A percentile compares a stretch with the other conserved stretches of the same genome.
These are phyloP conservation scores for Apteryx mantelli DNA, from an alignment of 2,113 vertebrate genomes.

Conservation along the genomic window DNA sequence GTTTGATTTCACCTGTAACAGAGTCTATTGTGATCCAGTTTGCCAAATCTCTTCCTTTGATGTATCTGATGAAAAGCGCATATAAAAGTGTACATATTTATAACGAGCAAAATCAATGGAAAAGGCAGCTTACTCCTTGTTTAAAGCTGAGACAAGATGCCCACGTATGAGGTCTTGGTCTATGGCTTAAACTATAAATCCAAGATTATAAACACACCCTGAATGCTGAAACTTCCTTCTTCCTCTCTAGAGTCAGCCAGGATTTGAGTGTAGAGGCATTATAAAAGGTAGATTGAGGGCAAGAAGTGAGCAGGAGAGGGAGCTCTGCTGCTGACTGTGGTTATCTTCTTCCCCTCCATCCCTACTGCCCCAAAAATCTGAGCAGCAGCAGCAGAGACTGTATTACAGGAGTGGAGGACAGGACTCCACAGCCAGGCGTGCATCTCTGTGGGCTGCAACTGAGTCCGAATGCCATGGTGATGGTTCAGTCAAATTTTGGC, in stretches of 20 bases:
- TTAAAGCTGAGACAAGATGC: neutral
- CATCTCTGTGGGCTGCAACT: neutral
- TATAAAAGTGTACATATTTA: neutral
- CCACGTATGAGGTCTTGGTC: neutral
- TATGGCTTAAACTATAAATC: neutral
- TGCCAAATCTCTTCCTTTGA: slow-evolving; percentile 72
- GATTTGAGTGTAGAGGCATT: neutral
- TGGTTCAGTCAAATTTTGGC: neutral
- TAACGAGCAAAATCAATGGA: neutral
- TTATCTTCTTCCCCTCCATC: neutral
- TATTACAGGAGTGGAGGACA: neutral
- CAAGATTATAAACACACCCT: neutral
- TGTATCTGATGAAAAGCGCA: slow-evolving; percentile 70
- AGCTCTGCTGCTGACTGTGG: neutral
- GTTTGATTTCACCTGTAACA: slow-evolving; percentile 77
- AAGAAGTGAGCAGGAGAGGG: accelerated
- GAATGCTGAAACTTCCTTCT: neutral
- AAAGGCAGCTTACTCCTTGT: neutral
- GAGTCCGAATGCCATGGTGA: neutral
- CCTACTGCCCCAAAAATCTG: neutral
- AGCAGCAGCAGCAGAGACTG: neutral
- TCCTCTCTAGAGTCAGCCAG: neutral
- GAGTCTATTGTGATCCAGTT: slow-evolving; percentile 77
- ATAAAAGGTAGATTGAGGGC: accelerated
- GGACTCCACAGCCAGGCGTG: accelerated